Percentiles rank a stretch among this genome's conserved stretches.
Conservation (phyloP, 2,113 vertebrate species). For the Corynorhinus townsendii region DNA sequence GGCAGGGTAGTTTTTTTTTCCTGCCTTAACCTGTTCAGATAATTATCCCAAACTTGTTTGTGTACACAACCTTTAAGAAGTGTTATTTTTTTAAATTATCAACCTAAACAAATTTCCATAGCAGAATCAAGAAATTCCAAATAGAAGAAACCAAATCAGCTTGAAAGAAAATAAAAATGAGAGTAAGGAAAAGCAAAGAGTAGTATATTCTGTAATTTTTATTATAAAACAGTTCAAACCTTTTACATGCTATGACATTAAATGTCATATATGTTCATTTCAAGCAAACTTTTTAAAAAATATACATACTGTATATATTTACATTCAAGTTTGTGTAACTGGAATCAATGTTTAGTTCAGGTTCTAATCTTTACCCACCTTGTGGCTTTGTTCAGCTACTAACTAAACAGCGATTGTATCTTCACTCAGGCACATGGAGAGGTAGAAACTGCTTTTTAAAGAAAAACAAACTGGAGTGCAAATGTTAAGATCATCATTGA, state of each 20-base stretch:
- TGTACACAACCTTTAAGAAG: background rate
- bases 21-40: background rate
- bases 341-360: constrained; percentile 37
- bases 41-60: background rate
- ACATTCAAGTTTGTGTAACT: constrained; percentile 69
- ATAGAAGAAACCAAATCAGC: background rate
- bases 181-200: constrained; percentile 38
- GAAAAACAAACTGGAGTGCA: constrained; percentile 53
- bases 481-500: constrained; percentile 35
- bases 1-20: background rate
- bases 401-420: constrained; percentile 65
- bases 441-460: constrained; percentile 61
- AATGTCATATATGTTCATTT: constrained; percentile 49
- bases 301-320: constrained; percentile 73
- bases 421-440: constrained; percentile 68
- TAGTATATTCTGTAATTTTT: constrained; percentile 62
- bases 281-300: constrained; percentile 71
- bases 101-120: background rate
- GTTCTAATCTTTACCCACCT: constrained; percentile 33
- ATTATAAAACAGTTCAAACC: constrained; percentile 62
- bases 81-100: background rate
- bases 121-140: constrained; percentile 28
- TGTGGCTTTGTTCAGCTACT: constrained; percentile 20
- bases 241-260: constrained; percentile 69
- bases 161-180: constrained; percentile 33